Evolutionary conservation across 2,797 vertebrate genomes (phyloP).

Genomic region (Sarcoramphus papa): DNA sequence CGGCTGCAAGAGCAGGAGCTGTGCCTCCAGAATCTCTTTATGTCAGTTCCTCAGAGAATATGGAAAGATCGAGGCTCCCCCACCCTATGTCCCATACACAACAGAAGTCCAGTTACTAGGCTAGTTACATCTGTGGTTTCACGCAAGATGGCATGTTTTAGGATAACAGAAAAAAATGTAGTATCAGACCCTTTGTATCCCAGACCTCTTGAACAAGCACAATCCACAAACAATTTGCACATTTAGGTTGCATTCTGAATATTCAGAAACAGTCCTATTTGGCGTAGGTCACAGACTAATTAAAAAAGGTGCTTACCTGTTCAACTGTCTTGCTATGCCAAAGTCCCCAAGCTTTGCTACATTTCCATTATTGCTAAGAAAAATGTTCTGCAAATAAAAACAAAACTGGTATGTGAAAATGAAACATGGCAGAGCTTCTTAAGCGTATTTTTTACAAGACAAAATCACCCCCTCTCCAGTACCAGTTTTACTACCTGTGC

Average conservation of each 20-base stretch:
- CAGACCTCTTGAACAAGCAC: background rate
- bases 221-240: background rate
- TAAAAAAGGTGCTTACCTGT: slow-evolving; percentile 78
- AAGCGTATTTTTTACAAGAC: background rate
- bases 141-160: background rate
- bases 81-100: background rate
- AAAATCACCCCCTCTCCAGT: background rate
- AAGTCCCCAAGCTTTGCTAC: slow-evolving; percentile 93
- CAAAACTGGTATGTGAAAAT: background rate
- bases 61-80: background rate
- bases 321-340: slow-evolving; percentile 88
- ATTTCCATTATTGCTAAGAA: slow-evolving; percentile 82
- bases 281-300: background rate
- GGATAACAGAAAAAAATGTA: background rate
- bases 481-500: slow-evolving; percentile 79
- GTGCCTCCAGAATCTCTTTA: background rate
- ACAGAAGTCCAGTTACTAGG: background rate
- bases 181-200: background rate
- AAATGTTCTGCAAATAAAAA: slow-evolving; percentile 84
- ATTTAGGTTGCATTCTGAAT: background rate
- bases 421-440: background rate
- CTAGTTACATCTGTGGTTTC: background rate
- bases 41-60: background rate
- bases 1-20: background rate
- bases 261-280: background rate